Percentiles rank a stretch among this genome's conserved stretches.
phyloP scores from a whole-genome alignment of 2,797 vertebrate genomes.

The Ptychadena robeensis region DNA sequence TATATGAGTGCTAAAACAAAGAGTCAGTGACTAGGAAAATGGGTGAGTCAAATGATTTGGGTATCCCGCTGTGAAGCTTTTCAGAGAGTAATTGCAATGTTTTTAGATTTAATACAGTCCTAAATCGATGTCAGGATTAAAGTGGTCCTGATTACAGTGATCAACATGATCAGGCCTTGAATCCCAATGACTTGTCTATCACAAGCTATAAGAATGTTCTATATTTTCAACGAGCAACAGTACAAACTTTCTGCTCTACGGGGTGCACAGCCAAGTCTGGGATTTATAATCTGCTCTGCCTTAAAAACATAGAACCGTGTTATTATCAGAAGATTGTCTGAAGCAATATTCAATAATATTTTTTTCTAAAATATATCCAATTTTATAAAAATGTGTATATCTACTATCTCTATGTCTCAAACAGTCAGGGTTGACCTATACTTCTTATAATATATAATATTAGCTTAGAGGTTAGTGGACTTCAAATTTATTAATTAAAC shows the following conservation, averaged over 20 bases:
- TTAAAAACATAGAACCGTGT: constrained; percentile 11
- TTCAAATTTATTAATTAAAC: too few relatives aligned
- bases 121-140: constrained; percentile 63
- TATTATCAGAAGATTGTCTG: constrained; percentile 16
- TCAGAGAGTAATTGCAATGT: constrained; percentile 62
- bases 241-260: constrained; percentile 52
- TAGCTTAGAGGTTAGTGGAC: too few relatives aligned
- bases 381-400: background rate
- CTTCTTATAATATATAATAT: background rate
- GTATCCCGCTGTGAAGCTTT: constrained; percentile 59
- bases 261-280: constrained; percentile 21
- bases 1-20: constrained; percentile 60
- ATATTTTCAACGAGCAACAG: constrained; percentile 45
- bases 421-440: background rate
- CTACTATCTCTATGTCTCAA: background rate
- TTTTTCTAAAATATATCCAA: background rate
- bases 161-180: constrained; percentile 61
- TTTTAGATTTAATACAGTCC: constrained; percentile 62
- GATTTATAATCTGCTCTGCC: constrained; percentile 27
- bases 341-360: background rate
- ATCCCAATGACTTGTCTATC: constrained; percentile 63
- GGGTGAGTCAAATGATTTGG: constrained; percentile 62
- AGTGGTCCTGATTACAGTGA: constrained; percentile 63
- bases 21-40: constrained; percentile 61
- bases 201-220: constrained; percentile 58